Evolutionary conservation across 2,113 vertebrate species (phyloP), one percentile per base, ranked within the genome.

Genomic region (Bolborhynchus lineola): DNA sequence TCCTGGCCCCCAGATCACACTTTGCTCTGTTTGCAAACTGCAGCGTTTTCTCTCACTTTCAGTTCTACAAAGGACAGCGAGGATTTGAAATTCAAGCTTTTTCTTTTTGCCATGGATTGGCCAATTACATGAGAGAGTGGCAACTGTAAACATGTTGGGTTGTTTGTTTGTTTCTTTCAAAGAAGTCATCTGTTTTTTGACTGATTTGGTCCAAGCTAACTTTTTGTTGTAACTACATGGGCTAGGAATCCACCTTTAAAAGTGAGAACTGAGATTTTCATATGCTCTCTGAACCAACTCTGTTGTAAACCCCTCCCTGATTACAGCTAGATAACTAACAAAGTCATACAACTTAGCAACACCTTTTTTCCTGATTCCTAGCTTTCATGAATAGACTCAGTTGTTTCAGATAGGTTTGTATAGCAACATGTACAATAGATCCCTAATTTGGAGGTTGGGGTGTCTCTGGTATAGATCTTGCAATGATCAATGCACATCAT

Each of bases 11-110:
- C 0, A 0, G 33, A 47, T 82, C 86, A 89, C 39, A n/a, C 59
- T 89, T 72, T 82, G 37, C 76, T 90, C 91, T 71, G 35, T 65
- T 89, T 92, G 89, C 81, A 89, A 85, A 80, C 74, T 8, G 2
- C 69, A 72, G 67, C 62, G 44, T 69, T 80, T 84, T 86, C 77
- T 89, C 86, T 74, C 83, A 42, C 63, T 91, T 88, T 92, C 91
- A 89, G 65, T 82, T 82, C 80, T 75, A 88, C 86, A 94, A 95
- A 96, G 69, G 41, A 37, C 55, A 29, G 23, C 0, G 4, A 10
- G 19, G 44, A 70, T 94, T 90, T 76, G 81, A 91, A 93, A 91
- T 82, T 95, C 86, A 93, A 89, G 70, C 47, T 69, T 82, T 90
- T 93, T 84, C 50, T 72, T 80, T 82, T 69, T 88, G 31, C 77